These are phyloP conservation scores for Tinamus major DNA, from an alignment of 2,797 vertebrate genomes.

Conservation along the genomic window DNA sequence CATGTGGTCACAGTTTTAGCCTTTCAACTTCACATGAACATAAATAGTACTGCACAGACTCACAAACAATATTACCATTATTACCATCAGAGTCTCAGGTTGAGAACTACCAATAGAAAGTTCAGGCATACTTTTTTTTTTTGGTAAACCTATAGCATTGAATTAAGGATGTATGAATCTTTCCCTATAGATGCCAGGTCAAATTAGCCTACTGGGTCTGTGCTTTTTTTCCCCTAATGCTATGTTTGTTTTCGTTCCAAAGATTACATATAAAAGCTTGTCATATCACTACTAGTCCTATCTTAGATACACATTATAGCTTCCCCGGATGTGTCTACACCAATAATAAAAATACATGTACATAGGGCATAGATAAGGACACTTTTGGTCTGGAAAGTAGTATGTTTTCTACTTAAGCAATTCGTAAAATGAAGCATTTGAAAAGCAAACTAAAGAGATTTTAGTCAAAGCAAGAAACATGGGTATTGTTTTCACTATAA, in stretches of 20 bases:
- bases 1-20: neutral
- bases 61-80: neutral
- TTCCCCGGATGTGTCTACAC: neutral
- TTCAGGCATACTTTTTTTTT: neutral
- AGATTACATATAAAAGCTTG: neutral
- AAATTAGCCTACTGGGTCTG: neutral
- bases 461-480: constrained; percentile 1
- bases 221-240: accelerated
- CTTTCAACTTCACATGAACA: neutral
- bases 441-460: constrained; percentile 3
- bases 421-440: neutral
- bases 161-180: neutral
- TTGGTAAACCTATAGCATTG: neutral
- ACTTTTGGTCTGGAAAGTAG: neutral
- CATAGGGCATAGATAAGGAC: neutral
- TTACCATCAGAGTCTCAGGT: neutral
- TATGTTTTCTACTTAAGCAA: neutral
- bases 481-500: constrained; percentile 11
- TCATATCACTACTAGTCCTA: neutral
- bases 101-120: neutral
- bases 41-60: neutral
- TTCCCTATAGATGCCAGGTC: neutral
- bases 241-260: neutral
- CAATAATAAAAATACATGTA: neutral
- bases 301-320: neutral